Evolutionary conservation across 2,797 vertebrate species (phyloP).

Genomic region (Trachops cirrhosus): DNA sequence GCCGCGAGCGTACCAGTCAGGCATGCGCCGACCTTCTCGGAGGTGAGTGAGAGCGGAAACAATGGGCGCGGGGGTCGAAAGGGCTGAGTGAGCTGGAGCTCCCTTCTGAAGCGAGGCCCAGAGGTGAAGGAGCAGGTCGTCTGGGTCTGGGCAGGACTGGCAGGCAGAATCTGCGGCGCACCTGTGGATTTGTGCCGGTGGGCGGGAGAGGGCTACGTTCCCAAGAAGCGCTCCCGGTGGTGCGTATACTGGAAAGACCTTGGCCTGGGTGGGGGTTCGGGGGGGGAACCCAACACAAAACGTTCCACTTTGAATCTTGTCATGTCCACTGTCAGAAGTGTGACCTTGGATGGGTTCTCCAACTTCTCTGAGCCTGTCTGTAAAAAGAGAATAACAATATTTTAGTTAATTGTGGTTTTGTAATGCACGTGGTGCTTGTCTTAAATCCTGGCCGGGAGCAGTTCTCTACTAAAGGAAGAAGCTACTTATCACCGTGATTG

Average conservation of each 20-base stretch:
- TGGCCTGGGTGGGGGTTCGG: background rate
- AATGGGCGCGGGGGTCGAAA: conserved; percentile 2
- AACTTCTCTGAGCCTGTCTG: background rate
- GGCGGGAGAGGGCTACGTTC: background rate
- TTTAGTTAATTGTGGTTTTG: background rate
- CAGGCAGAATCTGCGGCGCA: background rate
- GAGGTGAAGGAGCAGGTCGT: background rate
- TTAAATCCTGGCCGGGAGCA: background rate
- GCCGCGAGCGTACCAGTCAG: background rate
- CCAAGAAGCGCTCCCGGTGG: background rate
- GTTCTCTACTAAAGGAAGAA: background rate
- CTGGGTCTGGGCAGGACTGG: background rate
- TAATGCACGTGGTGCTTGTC: background rate
- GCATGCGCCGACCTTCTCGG: background rate
- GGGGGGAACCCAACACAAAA: background rate
- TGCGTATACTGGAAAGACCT: background rate
- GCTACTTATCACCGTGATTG: background rate
- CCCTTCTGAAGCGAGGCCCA: background rate
- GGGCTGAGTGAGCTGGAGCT: background rate
- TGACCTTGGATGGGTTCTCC: conserved; percentile 45
- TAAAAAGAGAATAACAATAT: background rate
- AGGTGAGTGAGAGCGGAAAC: conserved; percentile 51
- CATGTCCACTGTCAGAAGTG: background rate
- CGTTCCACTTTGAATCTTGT: background rate
- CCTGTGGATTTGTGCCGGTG: conserved; percentile 35